Conservation (phyloP, 2,888 invertebrate genomes). For the Crematogaster levior region DNA sequence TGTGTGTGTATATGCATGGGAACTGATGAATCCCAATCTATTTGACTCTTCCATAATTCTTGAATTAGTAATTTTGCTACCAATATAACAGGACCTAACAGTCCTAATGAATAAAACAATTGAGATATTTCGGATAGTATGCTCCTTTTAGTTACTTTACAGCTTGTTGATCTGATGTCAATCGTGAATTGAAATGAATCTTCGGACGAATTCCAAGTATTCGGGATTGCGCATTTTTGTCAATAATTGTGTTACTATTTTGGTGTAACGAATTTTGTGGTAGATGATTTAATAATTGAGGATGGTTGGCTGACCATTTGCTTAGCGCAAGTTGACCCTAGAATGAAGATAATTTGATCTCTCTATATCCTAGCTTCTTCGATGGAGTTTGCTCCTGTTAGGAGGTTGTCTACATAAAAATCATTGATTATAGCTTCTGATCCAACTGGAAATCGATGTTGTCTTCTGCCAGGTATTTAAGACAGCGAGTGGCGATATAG, state of each 20-base stretch:
- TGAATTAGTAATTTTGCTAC: too few relatives aligned
- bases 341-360: not conserved
- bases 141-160: too few relatives aligned
- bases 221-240: not conserved
- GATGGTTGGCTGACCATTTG: not conserved
- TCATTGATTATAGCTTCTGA: not conserved
- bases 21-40: too few relatives aligned
- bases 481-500: not conserved
- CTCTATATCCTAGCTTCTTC: not conserved
- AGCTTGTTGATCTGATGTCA: too few relatives aligned
- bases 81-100: too few relatives aligned
- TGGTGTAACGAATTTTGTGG: fast-evolving
- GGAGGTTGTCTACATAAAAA: not conserved
- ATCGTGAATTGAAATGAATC: too few relatives aligned
- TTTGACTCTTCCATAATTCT: too few relatives aligned
- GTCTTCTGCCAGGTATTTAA: not conserved
- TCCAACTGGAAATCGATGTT: not conserved
- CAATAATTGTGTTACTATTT: not conserved
- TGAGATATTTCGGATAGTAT: too few relatives aligned
- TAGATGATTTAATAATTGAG: not conserved
- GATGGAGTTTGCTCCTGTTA: not conserved
- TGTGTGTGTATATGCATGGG: too few relatives aligned
- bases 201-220: not conserved
- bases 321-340: not conserved
- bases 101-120: too few relatives aligned